Percentiles rank a stretch among this genome's conserved stretches.
Conservation (phyloP, 2,888 invertebrate species). For the Beris morrisii region DNA sequence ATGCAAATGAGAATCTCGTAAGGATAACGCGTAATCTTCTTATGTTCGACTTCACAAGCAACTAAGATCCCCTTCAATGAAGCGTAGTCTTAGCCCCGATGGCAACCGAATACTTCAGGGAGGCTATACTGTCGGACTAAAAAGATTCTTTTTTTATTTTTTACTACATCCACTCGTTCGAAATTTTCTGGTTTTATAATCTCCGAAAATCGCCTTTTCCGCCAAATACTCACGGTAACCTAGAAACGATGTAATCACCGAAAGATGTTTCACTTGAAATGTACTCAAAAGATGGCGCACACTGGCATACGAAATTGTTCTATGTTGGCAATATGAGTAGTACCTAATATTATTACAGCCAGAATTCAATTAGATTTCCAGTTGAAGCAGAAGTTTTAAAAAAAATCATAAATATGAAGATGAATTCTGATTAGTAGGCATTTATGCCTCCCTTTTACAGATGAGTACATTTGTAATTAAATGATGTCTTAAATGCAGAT, state of each 20-base stretch:
- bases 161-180: constrained; percentile 16
- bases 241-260: constrained; percentile 5
- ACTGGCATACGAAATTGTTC: too few species aligned
- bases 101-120: not conserved
- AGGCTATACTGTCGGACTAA: not conserved
- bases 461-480: constrained; percentile 4
- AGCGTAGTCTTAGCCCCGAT: constrained; percentile 9
- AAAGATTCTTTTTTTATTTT: constrained; percentile 12
- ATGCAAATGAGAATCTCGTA: constrained; percentile 25
- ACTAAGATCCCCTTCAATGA: constrained; percentile 24
- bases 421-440: not conserved
- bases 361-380: too few species aligned
- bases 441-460: constrained; percentile 8
- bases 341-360: too few species aligned
- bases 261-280: constrained; percentile 1
- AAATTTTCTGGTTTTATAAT: constrained; percentile 23
- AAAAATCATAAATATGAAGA: too few species aligned
- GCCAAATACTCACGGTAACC: constrained; percentile 1
- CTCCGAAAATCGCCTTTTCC: constrained; percentile 16
- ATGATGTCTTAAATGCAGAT: constrained; percentile 2
- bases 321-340: too few species aligned
- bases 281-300: not conserved
- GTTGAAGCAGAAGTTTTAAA: too few species aligned
- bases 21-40: constrained; percentile 26
- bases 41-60: constrained; percentile 25